Base-by-base conservation (phyloP, 2,113 vertebrate species). In the Oenanthe melanoleuca region DNA sequence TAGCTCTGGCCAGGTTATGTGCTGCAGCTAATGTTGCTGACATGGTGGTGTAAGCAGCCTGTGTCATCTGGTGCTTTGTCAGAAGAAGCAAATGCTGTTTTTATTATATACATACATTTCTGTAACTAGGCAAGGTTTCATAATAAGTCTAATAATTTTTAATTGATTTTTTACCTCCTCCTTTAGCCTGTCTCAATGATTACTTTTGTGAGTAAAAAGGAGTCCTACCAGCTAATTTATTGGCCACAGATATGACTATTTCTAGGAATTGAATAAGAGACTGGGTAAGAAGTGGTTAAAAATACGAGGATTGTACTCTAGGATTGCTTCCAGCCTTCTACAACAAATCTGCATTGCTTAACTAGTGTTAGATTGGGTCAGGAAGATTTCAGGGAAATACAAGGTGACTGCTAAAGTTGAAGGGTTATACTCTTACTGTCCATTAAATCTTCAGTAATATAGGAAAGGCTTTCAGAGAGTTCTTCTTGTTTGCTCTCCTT, bases 61-160 rank as follows among this genome's bases (percentile, higher is more conserved):
- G 13, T 28, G 73, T 29, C 5, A 34, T 80, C 88, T 69, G n/a
- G 33, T 53, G 84, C 72, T 64, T 56, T 80, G 40, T 93, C 69
- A 86, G 64, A 84, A 59, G 69, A 92, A 95, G n/a, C 97, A 96
- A 94, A 87, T 72, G 10, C 4, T 89, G 17, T 91, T 90, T 83
- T 60, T 65, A 7, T 91, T 94, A 78, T 11, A 61, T 63, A 60
- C 9, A 50, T 81, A 78, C 18, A 26, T 60, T 91, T 89, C 12
- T 69, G 15, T 49, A 28, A 75, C 6, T 87, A n/a, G 12, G 52
- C 1, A 18, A 44, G 1, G 3, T n/a, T 93, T 66, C 3, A 37
- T 64, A 64, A 42, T 33, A 64, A n/a, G 7, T 33, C 37, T 22
- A 79, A 33, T 28, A 0, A 20, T 31, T 34, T 67, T n/a, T 8